A percentile compares a stretch with the other conserved stretches of the same genome.
phyloP scores from a whole-genome alignment of 2,113 vertebrate species.

The Benitochromis conjunctus region DNA sequence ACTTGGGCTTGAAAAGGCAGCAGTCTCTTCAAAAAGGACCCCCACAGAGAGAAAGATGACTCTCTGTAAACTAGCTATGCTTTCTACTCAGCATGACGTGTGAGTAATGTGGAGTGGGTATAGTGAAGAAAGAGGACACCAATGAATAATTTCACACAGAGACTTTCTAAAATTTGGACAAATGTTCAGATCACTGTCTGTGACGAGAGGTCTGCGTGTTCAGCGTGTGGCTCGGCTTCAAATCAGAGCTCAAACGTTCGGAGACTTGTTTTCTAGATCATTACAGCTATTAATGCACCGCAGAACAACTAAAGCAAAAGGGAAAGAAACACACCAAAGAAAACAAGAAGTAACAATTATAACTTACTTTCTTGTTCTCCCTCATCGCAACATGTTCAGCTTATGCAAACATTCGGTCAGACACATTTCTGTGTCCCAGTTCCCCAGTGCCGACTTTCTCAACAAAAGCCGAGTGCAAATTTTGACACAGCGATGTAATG shows the following conservation, averaged over 20 bases:
- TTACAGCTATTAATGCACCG: background rate
- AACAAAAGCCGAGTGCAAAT: background rate
- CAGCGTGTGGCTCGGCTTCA: background rate
- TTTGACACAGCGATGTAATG: background rate
- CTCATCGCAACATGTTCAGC: background rate
- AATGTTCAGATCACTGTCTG: background rate
- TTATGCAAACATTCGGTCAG: background rate
- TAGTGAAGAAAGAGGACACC: background rate
- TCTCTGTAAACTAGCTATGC: background rate
- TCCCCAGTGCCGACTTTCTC: background rate
- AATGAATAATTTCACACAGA: background rate
- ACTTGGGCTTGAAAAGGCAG: conserved; percentile 1
- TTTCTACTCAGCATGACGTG: background rate
- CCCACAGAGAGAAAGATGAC: background rate
- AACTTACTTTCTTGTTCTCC: fast-evolving
- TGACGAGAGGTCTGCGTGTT: background rate
- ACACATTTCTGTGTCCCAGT: background rate
- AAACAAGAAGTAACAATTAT: background rate
- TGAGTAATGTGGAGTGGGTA: background rate
- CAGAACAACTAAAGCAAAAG: background rate
- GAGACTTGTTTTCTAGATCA: background rate
- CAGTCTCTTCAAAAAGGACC: conserved; percentile 5
- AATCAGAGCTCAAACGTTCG: background rate
- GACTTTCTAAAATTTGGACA: background rate
- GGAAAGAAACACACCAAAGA: background rate